Conservation (phyloP, 2,888 invertebrate genomes). For the Brachyptera putata region DNA sequence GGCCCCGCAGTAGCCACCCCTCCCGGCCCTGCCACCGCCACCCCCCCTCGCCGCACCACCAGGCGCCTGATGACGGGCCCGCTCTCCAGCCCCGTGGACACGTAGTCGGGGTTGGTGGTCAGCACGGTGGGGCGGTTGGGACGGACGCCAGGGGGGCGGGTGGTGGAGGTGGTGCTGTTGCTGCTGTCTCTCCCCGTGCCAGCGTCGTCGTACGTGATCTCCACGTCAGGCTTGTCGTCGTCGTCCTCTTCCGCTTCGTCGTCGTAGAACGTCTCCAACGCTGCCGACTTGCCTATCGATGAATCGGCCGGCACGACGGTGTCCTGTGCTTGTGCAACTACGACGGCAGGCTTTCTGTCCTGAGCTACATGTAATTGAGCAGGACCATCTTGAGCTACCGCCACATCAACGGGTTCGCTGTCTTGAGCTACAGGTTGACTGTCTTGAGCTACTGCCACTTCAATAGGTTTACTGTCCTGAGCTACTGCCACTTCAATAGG, state of each 20-base stretch:
- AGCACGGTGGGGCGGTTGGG: neutral
- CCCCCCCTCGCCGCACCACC: constrained; percentile 69
- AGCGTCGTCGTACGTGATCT: neutral
- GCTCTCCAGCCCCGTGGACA: constrained; percentile 36
- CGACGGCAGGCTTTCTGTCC: neutral
- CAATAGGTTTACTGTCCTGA: no score
- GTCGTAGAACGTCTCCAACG: neutral
- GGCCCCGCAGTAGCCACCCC: constrained; percentile 75
- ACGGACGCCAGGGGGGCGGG: neutral
- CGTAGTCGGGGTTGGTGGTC: neutral
- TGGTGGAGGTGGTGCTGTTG: neutral
- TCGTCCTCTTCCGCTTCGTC: neutral
- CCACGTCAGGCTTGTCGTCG: constrained; percentile 13
- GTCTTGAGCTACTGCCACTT: no score
- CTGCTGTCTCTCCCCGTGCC: neutral
- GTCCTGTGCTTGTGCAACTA: no score
- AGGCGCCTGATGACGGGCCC: constrained; percentile 43
- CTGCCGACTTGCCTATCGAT: neutral
- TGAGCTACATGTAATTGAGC: neutral
- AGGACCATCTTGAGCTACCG: neutral
- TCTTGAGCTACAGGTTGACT: no score
- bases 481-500: no score
- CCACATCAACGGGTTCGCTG: no score
- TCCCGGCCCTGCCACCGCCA: constrained; percentile 77
- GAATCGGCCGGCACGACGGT: neutral